Conservation (phyloP, 2,888 invertebrate species). For the Peribatodes rhomboidaria region DNA sequence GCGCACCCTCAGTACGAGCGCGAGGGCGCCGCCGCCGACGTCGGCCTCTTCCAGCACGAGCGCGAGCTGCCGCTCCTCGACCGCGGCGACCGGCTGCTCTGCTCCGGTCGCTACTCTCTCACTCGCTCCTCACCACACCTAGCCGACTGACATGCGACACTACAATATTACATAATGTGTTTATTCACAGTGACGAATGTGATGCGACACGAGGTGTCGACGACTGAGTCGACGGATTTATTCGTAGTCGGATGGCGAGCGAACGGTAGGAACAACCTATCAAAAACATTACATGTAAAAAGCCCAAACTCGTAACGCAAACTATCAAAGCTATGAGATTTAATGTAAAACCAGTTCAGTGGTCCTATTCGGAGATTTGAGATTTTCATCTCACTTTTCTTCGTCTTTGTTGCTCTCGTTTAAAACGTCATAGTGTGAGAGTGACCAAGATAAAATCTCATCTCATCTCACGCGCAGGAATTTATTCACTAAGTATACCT, state of each 20-base stretch:
- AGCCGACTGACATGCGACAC: not conserved
- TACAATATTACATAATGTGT: not conserved
- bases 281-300: no score
- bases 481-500: no score
- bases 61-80: not conserved
- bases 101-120: not conserved
- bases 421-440: no score
- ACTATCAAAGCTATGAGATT: no score
- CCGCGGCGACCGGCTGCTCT: not conserved
- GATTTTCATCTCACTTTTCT: no score
- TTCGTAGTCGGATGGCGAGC: constrained; percentile 28
- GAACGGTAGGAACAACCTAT: no score
- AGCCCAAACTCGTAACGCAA: no score
- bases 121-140: not conserved
- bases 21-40: constrained; percentile 66
- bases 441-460: no score
- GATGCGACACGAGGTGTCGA: not conserved
- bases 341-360: no score
- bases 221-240: not conserved
- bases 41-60: constrained; percentile 68
- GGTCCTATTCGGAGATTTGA: no score
- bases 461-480: no score
- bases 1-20: constrained; percentile 67
- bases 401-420: no score
- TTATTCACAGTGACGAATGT: not conserved